Base-by-base conservation (phyloP, 2,888 invertebrate species). In the Metellina segmentata region DNA sequence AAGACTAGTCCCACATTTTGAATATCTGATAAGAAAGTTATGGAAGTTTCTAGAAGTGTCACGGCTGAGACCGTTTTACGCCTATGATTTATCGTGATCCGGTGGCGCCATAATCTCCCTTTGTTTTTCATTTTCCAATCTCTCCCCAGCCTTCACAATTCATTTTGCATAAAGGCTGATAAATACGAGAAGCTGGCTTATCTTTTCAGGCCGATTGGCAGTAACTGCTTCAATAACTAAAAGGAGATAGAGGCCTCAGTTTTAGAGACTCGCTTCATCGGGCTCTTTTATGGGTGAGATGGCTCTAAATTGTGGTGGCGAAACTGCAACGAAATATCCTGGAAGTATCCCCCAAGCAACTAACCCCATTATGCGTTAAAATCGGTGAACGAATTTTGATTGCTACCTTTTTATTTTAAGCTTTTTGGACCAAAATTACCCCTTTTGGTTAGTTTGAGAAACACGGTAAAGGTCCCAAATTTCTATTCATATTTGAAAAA, bases 191-290 rank as follows among this genome's bases (percentile, higher is more conserved):
- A 53, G 20, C 13, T n/a, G 20, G 20, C 75, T 85, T 85, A 85
- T 85, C 85, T 85, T 49, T 74, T 77, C 13, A 61, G 61, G 13
- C 61, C 13, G 61, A 87, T 79, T 53, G 70, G 79, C 70, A 70
- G 71, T 87, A 72, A 78, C 71, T 87, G 78, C 70, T 85, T 81
- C 77, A 78, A 79, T 87, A 71, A 78, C 86, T 79, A 79, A 71
- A 87, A 79, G 61, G 52, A 70, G 86, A 87, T 87, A 87, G 79
- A 79, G 69, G 16, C 70, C 19, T 79, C 86, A 87, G 19, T 79
- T 79, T 78, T 49, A 19, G 20, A 52, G 86, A 79, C 77, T 34
- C 34, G 79, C 34, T 77, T 87, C 86, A 71, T 87, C 79, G 19
- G 79, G 13, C 19, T 53, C 71, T 87, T 70, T 78, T 86, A 86